Base-by-base conservation (phyloP, 1,140 invertebrate genomes). In the Euwallacea fornicatus region DNA sequence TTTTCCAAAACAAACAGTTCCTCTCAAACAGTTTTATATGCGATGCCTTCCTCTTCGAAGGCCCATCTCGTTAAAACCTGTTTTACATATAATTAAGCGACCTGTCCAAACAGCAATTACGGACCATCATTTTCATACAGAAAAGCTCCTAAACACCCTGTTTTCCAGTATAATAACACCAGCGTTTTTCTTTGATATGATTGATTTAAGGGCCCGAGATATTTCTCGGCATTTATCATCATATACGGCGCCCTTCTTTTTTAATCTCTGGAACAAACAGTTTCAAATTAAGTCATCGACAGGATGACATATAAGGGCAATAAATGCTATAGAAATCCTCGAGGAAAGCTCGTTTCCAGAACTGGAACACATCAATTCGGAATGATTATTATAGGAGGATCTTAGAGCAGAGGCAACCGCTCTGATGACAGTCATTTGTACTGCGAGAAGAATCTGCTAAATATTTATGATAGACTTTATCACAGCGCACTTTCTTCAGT, bases 191-290 rank as follows among this genome's bases (percentile, higher is more conserved):
- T 33, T 33, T 33, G 21, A 33, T 33, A 33, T 33, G 21, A 33
- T 33, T 33, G 21, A 33, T 33, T 33, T 33, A 33, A 33, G 21
- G 21, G 21, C 21, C 21, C 21, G 21, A 33, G 21, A 33, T 33
- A 33, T 33, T 33, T 50, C 46, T 13, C 9, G 46, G 13, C 46
- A 50, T 50, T 50, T 50, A 50, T 50, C 46, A 50, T 50, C 21
- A 33, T 33, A 33, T 33, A 33, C 1, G 21, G 21, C 21, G 1
- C 21, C 21, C 13, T 43, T 43, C 33, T 54, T 54, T 41, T 54
- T 41, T 53, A 42, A 65, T 65, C 8, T 65, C 63, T 65, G 63
- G 63, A 65, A n/a, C 63, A 53, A 65, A 65, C 46, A 41, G 63
- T 65, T 65, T 65, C 47, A 16, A 65, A 65, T 54, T 54, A 54